Conservation (phyloP, 2,113 vertebrate species). For the Carlito syrichta region DNA sequence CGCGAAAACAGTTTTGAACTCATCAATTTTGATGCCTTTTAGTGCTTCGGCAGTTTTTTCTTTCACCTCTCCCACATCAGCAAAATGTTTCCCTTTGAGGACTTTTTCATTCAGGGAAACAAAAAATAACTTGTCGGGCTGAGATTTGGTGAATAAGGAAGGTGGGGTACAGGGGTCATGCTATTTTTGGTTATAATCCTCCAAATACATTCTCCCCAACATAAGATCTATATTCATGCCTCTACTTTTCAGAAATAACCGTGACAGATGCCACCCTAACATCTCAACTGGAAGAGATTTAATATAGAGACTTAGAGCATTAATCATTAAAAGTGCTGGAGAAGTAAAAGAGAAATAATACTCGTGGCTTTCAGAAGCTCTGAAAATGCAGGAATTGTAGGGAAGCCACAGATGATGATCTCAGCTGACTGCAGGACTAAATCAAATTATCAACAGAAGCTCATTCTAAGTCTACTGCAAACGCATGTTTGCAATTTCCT, state of each 20-base stretch:
- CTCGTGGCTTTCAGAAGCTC: background rate
- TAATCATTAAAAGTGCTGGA: background rate
- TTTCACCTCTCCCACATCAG: too few relatives aligned
- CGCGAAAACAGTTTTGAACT: too few relatives aligned
- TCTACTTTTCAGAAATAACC: background rate
- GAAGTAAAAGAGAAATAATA: conserved; percentile 13
- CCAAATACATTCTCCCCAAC: background rate
- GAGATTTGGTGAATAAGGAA: too few relatives aligned
- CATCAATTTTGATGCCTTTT: too few relatives aligned
- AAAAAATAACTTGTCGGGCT: too few relatives aligned
- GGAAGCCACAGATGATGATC: background rate
- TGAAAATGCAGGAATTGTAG: background rate
- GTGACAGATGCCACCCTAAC: background rate
- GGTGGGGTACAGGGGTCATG: too few relatives aligned
- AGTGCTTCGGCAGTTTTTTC: too few relatives aligned
- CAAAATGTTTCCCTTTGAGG: too few relatives aligned
- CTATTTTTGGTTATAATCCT: too few relatives aligned
- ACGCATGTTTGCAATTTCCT: background rate
- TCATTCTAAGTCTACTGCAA: background rate
- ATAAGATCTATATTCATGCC: background rate
- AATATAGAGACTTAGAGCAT: background rate
- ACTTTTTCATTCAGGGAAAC: too few relatives aligned
- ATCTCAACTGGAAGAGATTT: background rate
- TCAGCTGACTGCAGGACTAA: background rate
- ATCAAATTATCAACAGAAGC: background rate